phyloP scores from a whole-genome alignment of 2,888 invertebrate genomes.

The Euplexia lucipara region DNA sequence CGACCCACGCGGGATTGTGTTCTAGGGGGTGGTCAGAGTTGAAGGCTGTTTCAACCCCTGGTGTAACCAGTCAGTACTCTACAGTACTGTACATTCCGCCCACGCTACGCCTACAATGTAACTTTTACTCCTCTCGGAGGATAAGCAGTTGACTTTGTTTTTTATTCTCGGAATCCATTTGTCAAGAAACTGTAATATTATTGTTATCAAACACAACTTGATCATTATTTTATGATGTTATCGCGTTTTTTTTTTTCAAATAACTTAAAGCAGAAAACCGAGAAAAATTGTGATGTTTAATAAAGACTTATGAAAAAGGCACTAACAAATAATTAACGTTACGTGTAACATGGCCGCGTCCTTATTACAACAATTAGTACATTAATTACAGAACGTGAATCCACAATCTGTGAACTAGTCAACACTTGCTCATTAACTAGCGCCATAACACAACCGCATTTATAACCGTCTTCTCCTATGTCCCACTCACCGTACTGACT shows the following conservation, averaged over 20 bases:
- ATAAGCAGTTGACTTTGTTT: constrained; percentile 14
- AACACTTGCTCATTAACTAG: background rate
- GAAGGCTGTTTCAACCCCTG: background rate
- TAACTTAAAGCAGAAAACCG: too few relatives aligned
- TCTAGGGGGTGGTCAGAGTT: constrained; percentile 5
- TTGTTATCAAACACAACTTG: background rate
- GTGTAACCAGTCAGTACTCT: background rate
- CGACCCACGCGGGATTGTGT: constrained; percentile 11
- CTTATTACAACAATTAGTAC: background rate
- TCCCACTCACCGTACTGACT: too few relatives aligned
- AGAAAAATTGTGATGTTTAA: too few relatives aligned
- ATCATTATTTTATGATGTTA: background rate
- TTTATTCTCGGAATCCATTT: background rate
- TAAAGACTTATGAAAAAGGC: too few relatives aligned
- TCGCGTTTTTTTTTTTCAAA: background rate
- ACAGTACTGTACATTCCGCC: background rate
- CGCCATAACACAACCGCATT: background rate
- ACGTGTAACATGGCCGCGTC: background rate
- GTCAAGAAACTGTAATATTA: background rate
- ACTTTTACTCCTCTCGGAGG: background rate
- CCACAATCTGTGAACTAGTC: background rate
- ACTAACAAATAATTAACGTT: too few relatives aligned
- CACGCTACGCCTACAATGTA: constrained; percentile 4
- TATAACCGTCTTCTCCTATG: background rate
- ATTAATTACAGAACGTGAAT: background rate